Conservation (phyloP, 1,140 invertebrate species). For the Marisa cornuarietis region DNA sequence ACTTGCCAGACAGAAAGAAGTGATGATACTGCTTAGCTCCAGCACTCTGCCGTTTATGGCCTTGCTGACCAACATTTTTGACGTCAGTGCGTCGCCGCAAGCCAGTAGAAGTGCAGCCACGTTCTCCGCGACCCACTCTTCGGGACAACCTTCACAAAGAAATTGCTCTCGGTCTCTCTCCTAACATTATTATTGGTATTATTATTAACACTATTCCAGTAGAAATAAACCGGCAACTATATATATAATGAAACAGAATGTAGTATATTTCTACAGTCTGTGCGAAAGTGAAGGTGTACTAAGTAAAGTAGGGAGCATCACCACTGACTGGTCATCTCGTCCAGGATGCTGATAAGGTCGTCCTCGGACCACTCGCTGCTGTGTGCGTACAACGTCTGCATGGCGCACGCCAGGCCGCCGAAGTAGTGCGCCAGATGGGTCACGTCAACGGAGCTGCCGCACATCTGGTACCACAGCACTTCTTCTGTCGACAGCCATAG, state of each 20-base stretch:
- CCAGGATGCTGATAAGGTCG: constrained; percentile 62
- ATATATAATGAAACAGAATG: not conserved
- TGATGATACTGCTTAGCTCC: constrained; percentile 59
- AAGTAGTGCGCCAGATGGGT: constrained; percentile 54
- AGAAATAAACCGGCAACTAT: not conserved
- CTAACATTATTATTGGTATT: no score
- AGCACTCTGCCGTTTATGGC: constrained; percentile 62
- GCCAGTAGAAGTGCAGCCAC: constrained; percentile 58
- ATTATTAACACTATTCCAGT: no score
- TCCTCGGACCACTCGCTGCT: constrained; percentile 62
- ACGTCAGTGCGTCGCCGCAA: constrained; percentile 61
- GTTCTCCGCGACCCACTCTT: constrained; percentile 64
- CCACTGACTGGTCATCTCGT: constrained; percentile 63
- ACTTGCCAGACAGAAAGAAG: constrained; percentile 62
- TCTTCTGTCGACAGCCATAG: constrained; percentile 39
- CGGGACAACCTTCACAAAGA: constrained; percentile 55
- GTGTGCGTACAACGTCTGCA: constrained; percentile 55
- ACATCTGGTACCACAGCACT: constrained; percentile 63
- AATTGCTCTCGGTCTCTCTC: no score
- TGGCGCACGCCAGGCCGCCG: constrained; percentile 55
- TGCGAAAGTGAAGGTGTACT: not conserved
- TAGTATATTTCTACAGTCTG: not conserved
- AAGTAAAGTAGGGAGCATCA: not conserved
- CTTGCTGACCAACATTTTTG: constrained; percentile 62
- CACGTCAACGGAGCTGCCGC: constrained; percentile 55